Conservation (phyloP, 2,113 vertebrate genomes). For the Chaetodon trifascialis region DNA sequence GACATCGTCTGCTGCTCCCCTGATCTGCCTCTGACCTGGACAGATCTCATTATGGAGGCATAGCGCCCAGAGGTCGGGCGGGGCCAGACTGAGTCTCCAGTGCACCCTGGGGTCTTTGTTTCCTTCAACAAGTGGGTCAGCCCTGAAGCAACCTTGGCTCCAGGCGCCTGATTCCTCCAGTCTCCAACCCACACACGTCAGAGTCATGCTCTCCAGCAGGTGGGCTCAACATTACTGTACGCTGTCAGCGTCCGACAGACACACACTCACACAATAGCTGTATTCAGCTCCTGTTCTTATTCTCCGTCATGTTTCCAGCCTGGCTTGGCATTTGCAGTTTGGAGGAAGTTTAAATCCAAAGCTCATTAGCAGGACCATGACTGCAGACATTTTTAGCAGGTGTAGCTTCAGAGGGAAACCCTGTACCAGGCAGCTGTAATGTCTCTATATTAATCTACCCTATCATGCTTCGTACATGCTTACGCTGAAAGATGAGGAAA, state of each 20-base stretch:
- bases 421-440: slow-evolving; percentile 37
- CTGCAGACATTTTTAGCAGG: slow-evolving; percentile 34
- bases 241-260: slow-evolving; percentile 35
- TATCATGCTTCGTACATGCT: slow-evolving; percentile 19
- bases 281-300: slow-evolving; percentile 31
- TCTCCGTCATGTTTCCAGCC: slow-evolving; percentile 16
- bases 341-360: slow-evolving; percentile 33
- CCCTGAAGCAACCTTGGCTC: slow-evolving; percentile 56
- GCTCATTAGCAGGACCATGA: slow-evolving; percentile 32
- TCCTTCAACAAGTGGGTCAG: slow-evolving; percentile 59
- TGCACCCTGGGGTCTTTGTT: slow-evolving; percentile 44
- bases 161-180: slow-evolving; percentile 55
- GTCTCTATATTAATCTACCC: slow-evolving; percentile 26
- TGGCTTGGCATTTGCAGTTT: neutral
- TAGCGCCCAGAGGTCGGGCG: slow-evolving; percentile 43
- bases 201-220: slow-evolving; percentile 67
- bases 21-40: slow-evolving; percentile 46
- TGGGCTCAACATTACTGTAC: slow-evolving; percentile 51
- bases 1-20: slow-evolving; percentile 37
- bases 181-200: slow-evolving; percentile 61
- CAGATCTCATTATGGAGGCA: slow-evolving; percentile 39
- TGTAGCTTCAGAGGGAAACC: slow-evolving; percentile 30
- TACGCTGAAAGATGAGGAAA: neutral
- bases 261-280: slow-evolving; percentile 32
- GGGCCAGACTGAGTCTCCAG: slow-evolving; percentile 50